Conservation (phyloP, 1,140 invertebrate genomes). For the Thrips palmi region DNA sequence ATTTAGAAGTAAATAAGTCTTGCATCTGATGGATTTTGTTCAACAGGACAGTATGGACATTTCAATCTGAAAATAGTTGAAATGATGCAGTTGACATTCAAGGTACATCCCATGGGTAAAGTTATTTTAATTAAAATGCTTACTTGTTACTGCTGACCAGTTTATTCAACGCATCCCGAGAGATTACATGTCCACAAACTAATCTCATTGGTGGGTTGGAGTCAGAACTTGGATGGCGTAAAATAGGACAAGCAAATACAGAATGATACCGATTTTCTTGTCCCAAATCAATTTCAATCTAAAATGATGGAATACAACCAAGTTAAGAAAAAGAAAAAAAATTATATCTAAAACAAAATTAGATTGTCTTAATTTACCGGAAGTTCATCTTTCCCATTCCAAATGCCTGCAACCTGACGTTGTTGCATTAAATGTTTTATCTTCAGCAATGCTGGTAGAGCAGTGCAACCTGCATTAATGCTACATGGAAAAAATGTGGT, state of each 20-base stretch:
- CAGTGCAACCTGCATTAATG: constrained; percentile 81
- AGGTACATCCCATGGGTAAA: constrained; percentile 11
- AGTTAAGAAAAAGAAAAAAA: neutral
- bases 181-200: constrained; percentile 95
- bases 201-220: constrained; percentile 93
- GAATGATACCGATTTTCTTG: constrained; percentile 84
- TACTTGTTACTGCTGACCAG: constrained; percentile 85
- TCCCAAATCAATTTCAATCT: constrained; percentile 85
- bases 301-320: constrained; percentile 13
- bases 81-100: constrained; percentile 11
- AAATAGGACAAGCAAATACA: constrained; percentile 95
- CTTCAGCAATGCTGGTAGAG: constrained; percentile 82
- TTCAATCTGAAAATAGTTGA: constrained; percentile 58
- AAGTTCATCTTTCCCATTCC: constrained; percentile 89
- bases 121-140: constrained; percentile 23
- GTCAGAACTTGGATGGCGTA: constrained; percentile 90
- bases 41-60: constrained; percentile 95
- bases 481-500: constrained; percentile 26
- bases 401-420: constrained; percentile 81
- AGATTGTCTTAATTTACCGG: constrained; percentile 42
- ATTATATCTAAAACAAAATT: neutral
- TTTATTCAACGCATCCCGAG: constrained; percentile 89
- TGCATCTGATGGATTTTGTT: constrained; percentile 85
- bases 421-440: constrained; percentile 93
- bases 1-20: constrained; percentile 76